phyloP scores from a whole-genome alignment of 2,797 vertebrate species.

The Ctenochaetus hawaiiensis region DNA sequence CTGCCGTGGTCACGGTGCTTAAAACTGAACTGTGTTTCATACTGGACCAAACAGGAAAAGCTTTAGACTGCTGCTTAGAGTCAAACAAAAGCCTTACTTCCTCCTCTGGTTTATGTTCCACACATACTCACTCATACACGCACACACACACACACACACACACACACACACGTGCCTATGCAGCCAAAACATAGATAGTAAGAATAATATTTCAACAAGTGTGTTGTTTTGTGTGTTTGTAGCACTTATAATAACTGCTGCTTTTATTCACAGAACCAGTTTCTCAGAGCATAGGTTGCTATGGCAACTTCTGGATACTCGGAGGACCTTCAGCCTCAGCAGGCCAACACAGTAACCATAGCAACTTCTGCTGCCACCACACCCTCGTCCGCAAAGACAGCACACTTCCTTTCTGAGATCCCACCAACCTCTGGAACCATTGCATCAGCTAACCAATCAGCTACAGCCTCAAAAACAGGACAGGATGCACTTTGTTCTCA shows the following conservation, averaged over 20 bases:
- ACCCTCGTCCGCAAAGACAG: slow-evolving; percentile 79
- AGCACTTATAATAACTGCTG: slow-evolving; percentile 46
- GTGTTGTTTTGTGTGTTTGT: slow-evolving; percentile 13
- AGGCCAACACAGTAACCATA: slow-evolving; percentile 82
- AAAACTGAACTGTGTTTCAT: background rate
- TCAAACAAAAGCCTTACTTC: slow-evolving; percentile 73
- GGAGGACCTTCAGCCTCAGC: slow-evolving; percentile 90
- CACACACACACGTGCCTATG: slow-evolving; percentile 5
- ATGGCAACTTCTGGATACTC: slow-evolving; percentile 94
- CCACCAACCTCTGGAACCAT: slow-evolving; percentile 76
- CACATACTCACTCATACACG: slow-evolving; percentile 1
- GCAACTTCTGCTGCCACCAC: slow-evolving; percentile 81
- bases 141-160: background rate
- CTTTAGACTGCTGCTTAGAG: slow-evolving; percentile 51
- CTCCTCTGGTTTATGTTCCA: slow-evolving; percentile 52
- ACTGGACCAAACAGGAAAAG: slow-evolving; percentile 67
- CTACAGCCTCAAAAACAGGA: slow-evolving; percentile 69
- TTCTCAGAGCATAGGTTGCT: slow-evolving; percentile 74
- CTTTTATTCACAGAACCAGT: slow-evolving; percentile 72
- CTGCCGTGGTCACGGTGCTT: background rate
- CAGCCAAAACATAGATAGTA: background rate
- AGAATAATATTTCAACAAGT: slow-evolving; percentile 15
- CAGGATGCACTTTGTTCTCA: slow-evolving; percentile 81
- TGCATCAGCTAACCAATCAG: slow-evolving; percentile 67
- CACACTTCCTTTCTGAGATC: slow-evolving; percentile 88